These are phyloP conservation scores for Nesoenas mayeri DNA, from an alignment of 2,113 vertebrate genomes.

Conservation along the genomic window DNA sequence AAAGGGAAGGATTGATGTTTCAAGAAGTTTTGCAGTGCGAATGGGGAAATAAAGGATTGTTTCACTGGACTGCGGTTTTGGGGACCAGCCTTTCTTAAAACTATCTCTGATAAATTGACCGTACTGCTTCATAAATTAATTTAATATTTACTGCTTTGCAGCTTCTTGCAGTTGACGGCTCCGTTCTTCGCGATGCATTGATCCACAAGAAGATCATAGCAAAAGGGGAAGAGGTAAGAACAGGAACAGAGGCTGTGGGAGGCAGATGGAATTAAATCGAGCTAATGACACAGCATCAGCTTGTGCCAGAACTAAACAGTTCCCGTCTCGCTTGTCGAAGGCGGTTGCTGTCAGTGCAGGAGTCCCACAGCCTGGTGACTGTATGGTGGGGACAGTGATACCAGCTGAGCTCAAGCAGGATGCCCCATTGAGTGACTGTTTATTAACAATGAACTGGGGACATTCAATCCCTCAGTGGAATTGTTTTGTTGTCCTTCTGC, in stretches of 20 bases:
- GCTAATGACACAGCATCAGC: rapidly evolving
- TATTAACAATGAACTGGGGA: background rate
- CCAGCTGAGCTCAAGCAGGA: background rate
- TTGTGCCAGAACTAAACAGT: background rate
- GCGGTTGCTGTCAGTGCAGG: background rate
- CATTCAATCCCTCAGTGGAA: background rate
- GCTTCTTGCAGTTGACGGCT: conserved; percentile 89
- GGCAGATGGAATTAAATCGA: rapidly evolving
- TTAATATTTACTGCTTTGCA: conserved; percentile 51
- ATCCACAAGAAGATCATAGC: conserved; percentile 97
- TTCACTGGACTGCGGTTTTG: background rate
- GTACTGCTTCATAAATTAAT: background rate
- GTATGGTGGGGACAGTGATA: background rate
- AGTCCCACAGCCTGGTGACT: background rate
- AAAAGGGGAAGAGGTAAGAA: conserved; percentile 94
- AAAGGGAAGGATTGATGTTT: background rate
- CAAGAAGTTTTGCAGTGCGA: background rate
- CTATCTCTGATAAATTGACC: background rate
- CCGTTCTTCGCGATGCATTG: conserved; percentile 86
- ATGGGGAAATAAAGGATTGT: background rate
- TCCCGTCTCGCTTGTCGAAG: background rate
- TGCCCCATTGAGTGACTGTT: background rate
- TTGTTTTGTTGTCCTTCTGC: background rate
- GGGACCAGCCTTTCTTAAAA: background rate
- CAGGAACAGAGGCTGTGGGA: background rate